These are phyloP conservation scores for Anagyrus pseudococci DNA, from an alignment of 2,888 invertebrate species.

Conservation along the genomic window DNA sequence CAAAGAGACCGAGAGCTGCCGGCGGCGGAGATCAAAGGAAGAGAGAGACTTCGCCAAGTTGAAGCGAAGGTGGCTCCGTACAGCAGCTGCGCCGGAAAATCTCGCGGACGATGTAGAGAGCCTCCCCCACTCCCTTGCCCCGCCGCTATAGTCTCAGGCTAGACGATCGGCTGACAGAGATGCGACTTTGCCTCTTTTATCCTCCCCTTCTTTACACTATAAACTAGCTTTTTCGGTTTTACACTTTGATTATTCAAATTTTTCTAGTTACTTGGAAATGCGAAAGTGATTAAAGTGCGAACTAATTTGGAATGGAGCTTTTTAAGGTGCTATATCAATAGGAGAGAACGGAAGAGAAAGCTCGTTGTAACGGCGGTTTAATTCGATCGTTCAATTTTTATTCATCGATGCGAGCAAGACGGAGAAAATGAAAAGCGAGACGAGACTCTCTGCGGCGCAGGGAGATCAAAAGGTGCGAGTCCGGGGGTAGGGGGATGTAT, in stretches of 20 bases:
- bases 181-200: too few relatives aligned
- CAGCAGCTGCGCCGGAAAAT: neutral
- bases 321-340: too few relatives aligned
- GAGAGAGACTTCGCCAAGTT: constrained; percentile 14
- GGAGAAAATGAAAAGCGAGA: neutral
- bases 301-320: too few relatives aligned
- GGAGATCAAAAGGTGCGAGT: neutral
- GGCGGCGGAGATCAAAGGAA: constrained; percentile 30
- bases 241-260: too few relatives aligned
- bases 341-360: too few relatives aligned
- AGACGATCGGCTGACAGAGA: too few relatives aligned
- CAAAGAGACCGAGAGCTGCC: constrained; percentile 1
- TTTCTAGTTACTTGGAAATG: too few relatives aligned
- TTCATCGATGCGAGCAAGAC: constrained; percentile 1
- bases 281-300: too few relatives aligned
- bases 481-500: neutral
- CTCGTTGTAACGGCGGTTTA: neutral
- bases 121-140: too few relatives aligned
- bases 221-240: too few relatives aligned
- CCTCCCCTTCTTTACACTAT: too few relatives aligned
- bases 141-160: too few relatives aligned
- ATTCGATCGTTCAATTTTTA: neutral
- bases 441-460: neutral
- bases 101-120: neutral
- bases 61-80: constrained; percentile 12